Evolutionary conservation across 2,797 vertebrate genomes (phyloP), one percentile per base, ranked within the genome.

Genomic region (Ciconia nigra): DNA sequence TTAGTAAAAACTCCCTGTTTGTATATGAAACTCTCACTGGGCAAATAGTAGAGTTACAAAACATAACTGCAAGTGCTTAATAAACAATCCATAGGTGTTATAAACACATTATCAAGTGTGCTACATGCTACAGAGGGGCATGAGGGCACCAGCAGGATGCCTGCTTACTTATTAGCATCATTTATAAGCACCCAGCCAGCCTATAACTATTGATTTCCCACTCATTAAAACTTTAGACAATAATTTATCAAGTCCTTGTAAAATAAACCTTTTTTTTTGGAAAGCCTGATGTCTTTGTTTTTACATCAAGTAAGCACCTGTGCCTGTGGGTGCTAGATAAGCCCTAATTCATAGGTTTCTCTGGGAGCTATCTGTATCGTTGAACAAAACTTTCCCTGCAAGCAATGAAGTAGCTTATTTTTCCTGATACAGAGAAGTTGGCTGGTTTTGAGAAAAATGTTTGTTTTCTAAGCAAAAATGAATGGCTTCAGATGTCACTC

Each of bases 121-220:
- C 29, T n/a, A 1, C 4, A 0, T 46, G 51, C 51, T 37, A 4
- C 39, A 29, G 62, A 29, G 63, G n/a, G 74, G 15, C 1, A 5
- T 10, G 28, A 55, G 22, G 54, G 16, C 47, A 18, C 33, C 42
- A 24, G 39, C 31, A 7, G 51, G n/a, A 47, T 1, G 6, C 16
- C n/a, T 5, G 15, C 63, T 28, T 22, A 9, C 25, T 29, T 14
- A 8, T 33, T 25, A 52, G 14, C 39, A 14, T 29, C n/a, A 14
- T 47, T 70, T 15, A 11, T 5, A 16, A 76, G 51, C 76, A 33
- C 31, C 39, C 76, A 58, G n/a, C 9, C 74, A 74, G 44, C 11
- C 46, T 59, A 3, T 15, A 46, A 41, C 62, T 63, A 65, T 58
- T 1, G 29, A 76, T 93, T 84, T 81, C 19, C 58, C 31, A 7